Percentiles rank a stretch among this genome's conserved stretches.
phyloP scores from a whole-genome alignment of 2,113 vertebrate genomes.

The Chascanopsetta lugubris region DNA sequence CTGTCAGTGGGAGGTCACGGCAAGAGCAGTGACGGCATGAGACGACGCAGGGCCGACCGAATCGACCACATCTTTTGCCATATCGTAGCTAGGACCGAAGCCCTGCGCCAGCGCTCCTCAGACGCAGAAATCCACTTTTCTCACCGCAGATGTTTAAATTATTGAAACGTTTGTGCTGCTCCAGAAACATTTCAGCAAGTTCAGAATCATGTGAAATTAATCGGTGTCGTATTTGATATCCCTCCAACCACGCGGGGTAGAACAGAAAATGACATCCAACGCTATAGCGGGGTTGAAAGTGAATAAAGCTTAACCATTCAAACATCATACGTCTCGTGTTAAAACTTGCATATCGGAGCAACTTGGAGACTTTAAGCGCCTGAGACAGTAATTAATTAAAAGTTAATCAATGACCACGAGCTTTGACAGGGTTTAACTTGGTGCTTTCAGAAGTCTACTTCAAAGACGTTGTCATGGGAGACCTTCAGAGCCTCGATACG shows the following conservation, averaged over 20 bases:
- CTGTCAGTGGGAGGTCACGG: conserved; percentile 16
- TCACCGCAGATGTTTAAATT: conserved; percentile 27
- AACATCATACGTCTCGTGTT: conserved; percentile 10
- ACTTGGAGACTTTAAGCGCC: neutral
- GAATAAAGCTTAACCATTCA: neutral
- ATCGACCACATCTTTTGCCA: neutral
- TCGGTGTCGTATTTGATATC: neutral
- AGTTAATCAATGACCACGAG: conserved; percentile 9
- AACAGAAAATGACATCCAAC: neutral
- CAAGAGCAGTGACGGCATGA: neutral
- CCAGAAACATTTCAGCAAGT: conserved; percentile 9
- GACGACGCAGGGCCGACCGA: neutral
- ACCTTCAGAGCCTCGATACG: neutral
- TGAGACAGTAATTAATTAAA: neutral
- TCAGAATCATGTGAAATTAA: conserved; percentile 11
- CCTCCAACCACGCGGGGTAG: neutral
- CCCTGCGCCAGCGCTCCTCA: neutral
- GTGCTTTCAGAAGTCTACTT: neutral
- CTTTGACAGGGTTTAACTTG: neutral
- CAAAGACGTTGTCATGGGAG: neutral
- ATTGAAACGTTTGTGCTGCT: conserved; percentile 30
- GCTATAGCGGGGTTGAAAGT: neutral
- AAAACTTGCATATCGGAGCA: neutral
- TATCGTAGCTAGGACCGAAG: neutral
- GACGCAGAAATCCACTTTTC: neutral